A percentile compares a stretch with the other conserved stretches of the same genome.
These are phyloP conservation scores for Dendrolimus punctatus DNA, from an alignment of 1,140 invertebrate genomes.

Conservation along the genomic window DNA sequence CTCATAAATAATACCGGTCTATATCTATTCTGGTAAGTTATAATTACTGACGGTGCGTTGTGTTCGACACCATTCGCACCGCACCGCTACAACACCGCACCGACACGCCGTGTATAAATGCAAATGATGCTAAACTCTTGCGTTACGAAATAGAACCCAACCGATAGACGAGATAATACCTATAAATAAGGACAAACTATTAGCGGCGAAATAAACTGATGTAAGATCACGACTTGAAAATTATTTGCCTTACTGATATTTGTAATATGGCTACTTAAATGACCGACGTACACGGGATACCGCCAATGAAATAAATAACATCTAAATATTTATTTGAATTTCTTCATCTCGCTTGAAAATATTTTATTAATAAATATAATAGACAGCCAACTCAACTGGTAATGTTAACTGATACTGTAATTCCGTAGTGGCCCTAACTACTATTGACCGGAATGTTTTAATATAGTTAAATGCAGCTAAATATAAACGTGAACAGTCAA, in stretches of 20 bases:
- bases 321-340: too few species aligned
- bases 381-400: too few species aligned
- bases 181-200: constrained; percentile 62
- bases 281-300: too few species aligned
- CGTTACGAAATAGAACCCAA: constrained; percentile 50
- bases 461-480: neutral
- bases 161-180: constrained; percentile 63
- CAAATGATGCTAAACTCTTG: constrained; percentile 57
- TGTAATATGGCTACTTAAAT: constrained; percentile 22
- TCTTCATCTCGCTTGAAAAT: too few species aligned
- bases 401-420: too few species aligned
- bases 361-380: too few species aligned
- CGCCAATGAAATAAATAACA: too few species aligned
- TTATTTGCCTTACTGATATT: constrained; percentile 47
- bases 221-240: constrained; percentile 61
- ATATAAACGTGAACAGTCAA: neutral
- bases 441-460: too few species aligned
- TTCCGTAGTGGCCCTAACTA: too few species aligned
- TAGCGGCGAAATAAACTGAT: constrained; percentile 63
- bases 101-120: constrained; percentile 60
- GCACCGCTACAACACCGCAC: constrained; percentile 13
- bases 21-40: constrained; percentile 6
- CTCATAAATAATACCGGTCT: too few species aligned
- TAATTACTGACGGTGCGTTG: constrained; percentile 16
- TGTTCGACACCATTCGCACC: constrained; percentile 10